Conservation (phyloP, 2,888 invertebrate genomes). For the Carterocephalus palaemon region DNA sequence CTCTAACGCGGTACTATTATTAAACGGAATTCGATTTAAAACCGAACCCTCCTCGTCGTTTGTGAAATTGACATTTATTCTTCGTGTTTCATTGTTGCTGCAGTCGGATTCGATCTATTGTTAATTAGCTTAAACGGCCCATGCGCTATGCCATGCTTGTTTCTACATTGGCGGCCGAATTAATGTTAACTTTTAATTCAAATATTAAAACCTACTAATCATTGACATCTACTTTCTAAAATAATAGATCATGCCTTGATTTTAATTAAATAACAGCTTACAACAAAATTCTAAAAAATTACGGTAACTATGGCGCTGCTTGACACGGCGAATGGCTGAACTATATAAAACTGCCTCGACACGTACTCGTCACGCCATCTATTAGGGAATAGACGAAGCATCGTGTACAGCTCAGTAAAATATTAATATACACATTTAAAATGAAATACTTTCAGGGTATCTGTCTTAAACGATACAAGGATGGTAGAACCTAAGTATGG, state of each 20-base stretch:
- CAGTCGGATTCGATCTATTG: slow-evolving; percentile 75
- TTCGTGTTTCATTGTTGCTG: slow-evolving; percentile 78
- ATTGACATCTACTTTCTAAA: background rate
- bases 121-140: slow-evolving; percentile 77
- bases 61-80: slow-evolving; percentile 79
- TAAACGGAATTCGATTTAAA: slow-evolving; percentile 78
- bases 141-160: slow-evolving; percentile 55
- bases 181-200: slow-evolving; percentile 7
- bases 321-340: slow-evolving; percentile 44
- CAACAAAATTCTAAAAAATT: background rate
- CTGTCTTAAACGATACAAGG: too few species aligned
- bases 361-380: slow-evolving; percentile 62
- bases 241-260: background rate
- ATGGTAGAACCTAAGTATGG: too few species aligned
- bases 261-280: background rate
- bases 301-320: slow-evolving; percentile 40
- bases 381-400: slow-evolving; percentile 58
- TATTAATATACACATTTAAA: background rate
- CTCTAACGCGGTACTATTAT: slow-evolving; percentile 75
- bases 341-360: slow-evolving; percentile 35
- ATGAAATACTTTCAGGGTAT: too few species aligned
- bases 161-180: slow-evolving; percentile 1
- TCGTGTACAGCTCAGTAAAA: background rate
- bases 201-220: slow-evolving; percentile 2
- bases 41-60: slow-evolving; percentile 77